Evolutionary conservation across 1,140 invertebrate genomes (phyloP), one percentile per base, ranked within the genome.

Genomic region (Zaprionus taronus): DNA sequence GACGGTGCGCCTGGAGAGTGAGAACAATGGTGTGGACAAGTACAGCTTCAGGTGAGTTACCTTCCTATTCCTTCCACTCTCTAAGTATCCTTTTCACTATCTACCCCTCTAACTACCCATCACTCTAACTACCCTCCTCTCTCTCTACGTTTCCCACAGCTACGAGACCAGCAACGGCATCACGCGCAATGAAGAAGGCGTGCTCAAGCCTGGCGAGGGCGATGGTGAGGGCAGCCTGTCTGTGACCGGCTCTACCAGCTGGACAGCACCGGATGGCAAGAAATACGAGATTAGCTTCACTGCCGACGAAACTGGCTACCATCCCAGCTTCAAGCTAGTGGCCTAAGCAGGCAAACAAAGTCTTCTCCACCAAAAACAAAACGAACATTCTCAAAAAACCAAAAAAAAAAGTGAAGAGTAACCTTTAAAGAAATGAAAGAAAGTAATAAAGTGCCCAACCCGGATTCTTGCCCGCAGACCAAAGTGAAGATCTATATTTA

Each of bases 281-380:
- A 94, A 94, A 17, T 94, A 95, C 78, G 94, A 94, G 9, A 93
- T 96, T 11, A 95, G 92, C 34, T 97, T 95, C 91, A 93, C 94
- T 12, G 96, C 96, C 41, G 96, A 96, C 84, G 96, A 96, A 80
- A 95, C 96, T 69, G 96, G 96, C 20, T 97, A 96, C 93, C 95
- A 95, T 73, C 95, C 96, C n/a, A 83, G 73, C 90, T 76, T 95
- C 94, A 65, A 94, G 93, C 62, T 95, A 95, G 91, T 91, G 7
- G 22, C 34, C 17, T 58, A 44, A 28, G 47, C 68, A 61, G 7
- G 9, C 31, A 34, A 34, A 34, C 31, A 34, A 34, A 41, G 57
- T 12, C 41, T 26, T 22, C 26, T 31, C 7, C 12, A 14, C 31
- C 66, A 53, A 60, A 56, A 14, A 2, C 22, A 2, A 51, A 60